Evolutionary conservation across 2,888 invertebrate species (phyloP).

Genomic region (Petrolisthes cinctipes): DNA sequence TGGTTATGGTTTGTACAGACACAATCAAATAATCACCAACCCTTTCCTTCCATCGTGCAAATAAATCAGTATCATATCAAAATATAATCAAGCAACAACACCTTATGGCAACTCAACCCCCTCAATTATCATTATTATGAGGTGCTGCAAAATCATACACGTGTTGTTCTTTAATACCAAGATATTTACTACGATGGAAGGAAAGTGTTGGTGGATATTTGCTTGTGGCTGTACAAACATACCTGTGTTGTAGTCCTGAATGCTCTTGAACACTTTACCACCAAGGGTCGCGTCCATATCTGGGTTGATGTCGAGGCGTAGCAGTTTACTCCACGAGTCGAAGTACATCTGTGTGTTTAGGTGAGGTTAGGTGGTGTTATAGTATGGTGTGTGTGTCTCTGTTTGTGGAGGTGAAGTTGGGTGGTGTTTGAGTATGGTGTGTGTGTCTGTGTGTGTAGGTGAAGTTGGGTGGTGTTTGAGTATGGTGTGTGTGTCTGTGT

Average conservation of each 20-base stretch:
- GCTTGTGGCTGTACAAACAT: not conserved
- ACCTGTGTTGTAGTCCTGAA: slow-evolving; percentile 48
- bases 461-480: not conserved
- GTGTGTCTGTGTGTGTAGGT: not conserved
- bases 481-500: not conserved
- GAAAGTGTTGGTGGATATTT: too few species aligned
- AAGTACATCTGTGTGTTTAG: slow-evolving; percentile 36
- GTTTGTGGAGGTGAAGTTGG: not conserved
- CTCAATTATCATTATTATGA: too few species aligned
- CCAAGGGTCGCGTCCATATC: slow-evolving; percentile 1
- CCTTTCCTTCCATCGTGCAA: too few species aligned
- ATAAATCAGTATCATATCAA: too few species aligned
- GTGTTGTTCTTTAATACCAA: too few species aligned
- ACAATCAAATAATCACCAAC: too few species aligned
- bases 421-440: not conserved
- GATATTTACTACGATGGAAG: too few species aligned
- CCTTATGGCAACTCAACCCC: too few species aligned
- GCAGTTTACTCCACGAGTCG: slow-evolving; percentile 1
- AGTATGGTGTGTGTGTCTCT: not conserved
- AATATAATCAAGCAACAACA: too few species aligned
- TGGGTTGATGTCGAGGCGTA: slow-evolving; percentile 41
- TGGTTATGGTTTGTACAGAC: too few species aligned
- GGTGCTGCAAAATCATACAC: too few species aligned
- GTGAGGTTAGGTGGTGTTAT: not conserved
- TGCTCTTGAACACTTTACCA: slow-evolving; percentile 14